Conservation (phyloP, 2,888 invertebrate genomes). For the Lepetodrilus schrolli region DNA sequence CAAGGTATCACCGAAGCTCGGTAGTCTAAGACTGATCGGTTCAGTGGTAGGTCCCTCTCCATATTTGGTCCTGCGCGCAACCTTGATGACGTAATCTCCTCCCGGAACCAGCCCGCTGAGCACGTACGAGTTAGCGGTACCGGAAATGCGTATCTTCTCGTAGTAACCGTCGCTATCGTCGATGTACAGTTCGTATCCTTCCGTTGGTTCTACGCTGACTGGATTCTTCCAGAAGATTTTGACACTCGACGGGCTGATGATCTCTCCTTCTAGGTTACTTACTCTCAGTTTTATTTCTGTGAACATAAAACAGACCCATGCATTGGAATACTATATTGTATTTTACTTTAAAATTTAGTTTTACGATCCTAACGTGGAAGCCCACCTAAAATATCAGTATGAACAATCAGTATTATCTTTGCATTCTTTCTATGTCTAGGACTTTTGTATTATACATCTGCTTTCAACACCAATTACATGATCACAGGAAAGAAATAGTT, state of each 20-base stretch:
- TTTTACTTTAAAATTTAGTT: too few relatives aligned
- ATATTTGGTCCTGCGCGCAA: neutral
- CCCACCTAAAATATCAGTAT: too few relatives aligned
- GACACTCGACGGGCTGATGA: neutral
- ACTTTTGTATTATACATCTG: too few relatives aligned
- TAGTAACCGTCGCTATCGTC: neutral
- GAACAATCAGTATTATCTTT: too few relatives aligned
- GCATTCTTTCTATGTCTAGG: too few relatives aligned
- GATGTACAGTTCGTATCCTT: slow-evolving; percentile 12
- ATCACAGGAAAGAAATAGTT: too few relatives aligned
- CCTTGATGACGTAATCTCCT: neutral
- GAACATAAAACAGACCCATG: too few relatives aligned
- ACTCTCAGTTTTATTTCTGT: neutral
- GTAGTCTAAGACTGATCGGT: neutral
- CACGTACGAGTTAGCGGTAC: neutral
- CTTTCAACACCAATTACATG: too few relatives aligned
- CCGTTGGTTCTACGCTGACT: neutral
- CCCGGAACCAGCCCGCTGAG: neutral
- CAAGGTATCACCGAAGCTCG: slow-evolving; percentile 3
- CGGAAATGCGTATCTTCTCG: neutral
- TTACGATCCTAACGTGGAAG: too few relatives aligned
- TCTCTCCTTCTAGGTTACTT: slow-evolving; percentile 12
- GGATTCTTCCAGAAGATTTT: slow-evolving; percentile 23
- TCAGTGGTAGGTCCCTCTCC: slow-evolving; percentile 1
- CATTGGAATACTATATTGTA: too few relatives aligned